Conservation (phyloP, 2,113 vertebrate genomes). For the Paramormyrops kingsleyae region DNA sequence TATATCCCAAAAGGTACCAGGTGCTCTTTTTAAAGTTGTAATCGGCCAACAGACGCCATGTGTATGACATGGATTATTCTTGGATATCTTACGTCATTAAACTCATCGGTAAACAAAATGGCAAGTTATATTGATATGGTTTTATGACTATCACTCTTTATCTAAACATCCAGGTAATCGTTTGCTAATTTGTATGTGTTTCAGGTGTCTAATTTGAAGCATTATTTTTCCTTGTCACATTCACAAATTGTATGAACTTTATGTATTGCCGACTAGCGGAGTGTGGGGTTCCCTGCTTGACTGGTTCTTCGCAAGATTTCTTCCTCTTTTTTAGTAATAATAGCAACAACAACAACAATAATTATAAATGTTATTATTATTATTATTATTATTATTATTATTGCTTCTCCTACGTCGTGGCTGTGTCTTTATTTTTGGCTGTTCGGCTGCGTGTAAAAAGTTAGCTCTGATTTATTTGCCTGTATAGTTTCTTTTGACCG, state of each 20-base stretch:
- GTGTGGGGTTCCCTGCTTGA: neutral
- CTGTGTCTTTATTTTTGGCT: neutral
- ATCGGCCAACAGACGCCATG: neutral
- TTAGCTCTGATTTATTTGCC: neutral
- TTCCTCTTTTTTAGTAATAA: neutral
- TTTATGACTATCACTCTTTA: neutral
- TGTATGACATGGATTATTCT: neutral
- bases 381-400: neutral
- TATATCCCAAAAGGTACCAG: conserved; percentile 45
- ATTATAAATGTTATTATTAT: neutral
- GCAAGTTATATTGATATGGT: neutral
- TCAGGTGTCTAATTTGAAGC: neutral
- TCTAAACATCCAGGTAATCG: neutral
- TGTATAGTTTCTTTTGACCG: neutral
- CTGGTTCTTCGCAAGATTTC: neutral
- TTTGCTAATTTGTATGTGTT: neutral
- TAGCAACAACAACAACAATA: neutral
- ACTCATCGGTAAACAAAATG: neutral
- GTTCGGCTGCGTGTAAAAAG: neutral
- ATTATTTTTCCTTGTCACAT: neutral
- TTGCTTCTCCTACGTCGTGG: neutral
- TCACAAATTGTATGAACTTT: neutral
- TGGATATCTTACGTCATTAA: neutral
- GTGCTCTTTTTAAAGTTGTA: neutral
- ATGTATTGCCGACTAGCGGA: neutral